Evolutionary conservation across 1,140 invertebrate species (phyloP).

Genomic region (Ips typographus): DNA sequence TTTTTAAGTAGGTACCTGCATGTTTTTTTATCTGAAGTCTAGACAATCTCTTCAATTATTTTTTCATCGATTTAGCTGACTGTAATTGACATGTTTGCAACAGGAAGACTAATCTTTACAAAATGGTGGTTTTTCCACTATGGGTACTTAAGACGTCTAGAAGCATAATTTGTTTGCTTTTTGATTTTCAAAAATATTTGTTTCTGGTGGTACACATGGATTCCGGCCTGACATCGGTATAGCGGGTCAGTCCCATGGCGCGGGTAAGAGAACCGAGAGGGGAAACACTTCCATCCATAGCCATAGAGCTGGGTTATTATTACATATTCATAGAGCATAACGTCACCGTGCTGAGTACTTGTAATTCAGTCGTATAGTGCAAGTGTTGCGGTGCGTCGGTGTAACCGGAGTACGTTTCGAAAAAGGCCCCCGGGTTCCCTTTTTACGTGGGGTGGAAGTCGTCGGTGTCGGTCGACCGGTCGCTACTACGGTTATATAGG

Average conservation of each 20-base stretch:
- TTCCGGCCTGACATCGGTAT: background rate
- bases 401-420: background rate
- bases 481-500: background rate
- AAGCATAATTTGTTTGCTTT: no score
- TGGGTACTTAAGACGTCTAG: no score
- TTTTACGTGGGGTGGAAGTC: conserved; percentile 2
- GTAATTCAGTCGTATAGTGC: conserved; percentile 19
- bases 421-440: background rate
- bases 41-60: no score
- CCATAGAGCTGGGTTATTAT: conserved; percentile 38
- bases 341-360: conserved; percentile 26
- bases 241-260: background rate
- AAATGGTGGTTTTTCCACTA: no score
- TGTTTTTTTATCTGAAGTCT: no score
- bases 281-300: conserved; percentile 15
- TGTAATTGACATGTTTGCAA: no score
- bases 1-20: no score
- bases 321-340: conserved; percentile 42
- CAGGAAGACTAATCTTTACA: no score
- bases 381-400: conserved; percentile 1
- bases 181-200: no score
- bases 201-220: background rate
- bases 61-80: no score
- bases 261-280: background rate
- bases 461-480: background rate